These are phyloP conservation scores for Ophthalmolycus amberensis DNA, from an alignment of 2,113 vertebrate species.

Conservation along the genomic window DNA sequence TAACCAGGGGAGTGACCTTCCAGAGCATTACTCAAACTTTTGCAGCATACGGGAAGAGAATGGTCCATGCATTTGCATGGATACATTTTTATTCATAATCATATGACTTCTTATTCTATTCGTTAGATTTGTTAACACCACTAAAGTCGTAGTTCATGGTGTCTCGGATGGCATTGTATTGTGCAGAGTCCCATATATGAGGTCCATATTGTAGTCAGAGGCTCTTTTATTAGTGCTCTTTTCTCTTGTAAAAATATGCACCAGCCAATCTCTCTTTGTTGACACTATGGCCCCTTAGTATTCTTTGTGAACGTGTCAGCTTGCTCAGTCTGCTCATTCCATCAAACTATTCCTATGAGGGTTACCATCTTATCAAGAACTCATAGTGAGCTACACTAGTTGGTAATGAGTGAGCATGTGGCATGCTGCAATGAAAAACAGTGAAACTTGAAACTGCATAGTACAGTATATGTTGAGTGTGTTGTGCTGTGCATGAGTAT, in stretches of 20 bases:
- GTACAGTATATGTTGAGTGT: background rate
- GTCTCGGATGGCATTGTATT: background rate
- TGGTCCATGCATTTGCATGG: constrained; percentile 12
- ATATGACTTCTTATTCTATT: background rate
- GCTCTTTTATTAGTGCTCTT: background rate
- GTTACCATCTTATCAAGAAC: constrained; percentile 10
- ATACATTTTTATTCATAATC: constrained; percentile 18
- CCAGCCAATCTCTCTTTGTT: constrained; percentile 25
- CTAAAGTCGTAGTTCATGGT: background rate
- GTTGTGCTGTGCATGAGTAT: background rate
- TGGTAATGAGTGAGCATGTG: constrained; percentile 14
- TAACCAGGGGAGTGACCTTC: constrained; percentile 80
- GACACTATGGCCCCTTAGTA: constrained; percentile 26
- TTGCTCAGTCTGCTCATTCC: constrained; percentile 9
- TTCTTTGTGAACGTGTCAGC: constrained; percentile 28
- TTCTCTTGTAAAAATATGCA: background rate
- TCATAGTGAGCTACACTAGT: constrained; percentile 5
- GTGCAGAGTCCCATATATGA: background rate
- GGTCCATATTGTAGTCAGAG: background rate
- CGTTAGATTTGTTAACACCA: background rate
- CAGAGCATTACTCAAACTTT: constrained; percentile 55
- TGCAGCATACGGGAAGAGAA: constrained; percentile 38
- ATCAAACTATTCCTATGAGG: constrained; percentile 29
- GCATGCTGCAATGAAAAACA: constrained; percentile 17
- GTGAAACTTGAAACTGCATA: constrained; percentile 6